A percentile compares a stretch with the other conserved stretches of the same genome.
These are phyloP conservation scores for Catagonus wagneri DNA, from an alignment of 2,113 vertebrate species.

Conservation along the genomic window DNA sequence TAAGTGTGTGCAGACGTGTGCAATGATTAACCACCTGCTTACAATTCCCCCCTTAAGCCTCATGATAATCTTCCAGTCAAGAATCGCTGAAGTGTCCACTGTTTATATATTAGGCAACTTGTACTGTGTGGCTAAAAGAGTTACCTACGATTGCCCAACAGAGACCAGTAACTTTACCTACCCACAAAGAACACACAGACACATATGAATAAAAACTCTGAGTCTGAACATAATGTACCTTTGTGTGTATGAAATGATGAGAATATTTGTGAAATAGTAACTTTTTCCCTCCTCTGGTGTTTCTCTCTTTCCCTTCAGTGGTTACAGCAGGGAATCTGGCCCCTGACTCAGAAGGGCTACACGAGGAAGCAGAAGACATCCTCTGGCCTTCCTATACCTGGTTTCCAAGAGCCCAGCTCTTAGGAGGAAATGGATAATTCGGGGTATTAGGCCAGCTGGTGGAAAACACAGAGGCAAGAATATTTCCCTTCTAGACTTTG, in stretches of 20 bases:
- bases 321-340: not conserved
- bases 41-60: not conserved
- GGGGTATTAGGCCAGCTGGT: not conserved
- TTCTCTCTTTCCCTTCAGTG: not conserved
- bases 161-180: not conserved
- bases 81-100: not conserved
- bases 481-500: not conserved
- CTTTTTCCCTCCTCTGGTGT: not conserved
- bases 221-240: not conserved
- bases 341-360: not conserved
- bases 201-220: not conserved
- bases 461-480: not conserved
- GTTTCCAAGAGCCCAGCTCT: not conserved
- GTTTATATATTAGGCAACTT: not conserved
- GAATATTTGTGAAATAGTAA: not conserved
- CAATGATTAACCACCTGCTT: not conserved
- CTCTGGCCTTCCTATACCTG: not conserved
- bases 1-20: no score
- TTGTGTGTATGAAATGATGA: not conserved
- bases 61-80: not conserved
- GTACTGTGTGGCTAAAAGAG: not conserved
- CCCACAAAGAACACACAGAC: not conserved
- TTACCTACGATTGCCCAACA: not conserved
- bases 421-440: not conserved
- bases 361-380: not conserved